Evolutionary conservation across 1,140 invertebrate species (phyloP).

Genomic region (Drosophila insularis): DNA sequence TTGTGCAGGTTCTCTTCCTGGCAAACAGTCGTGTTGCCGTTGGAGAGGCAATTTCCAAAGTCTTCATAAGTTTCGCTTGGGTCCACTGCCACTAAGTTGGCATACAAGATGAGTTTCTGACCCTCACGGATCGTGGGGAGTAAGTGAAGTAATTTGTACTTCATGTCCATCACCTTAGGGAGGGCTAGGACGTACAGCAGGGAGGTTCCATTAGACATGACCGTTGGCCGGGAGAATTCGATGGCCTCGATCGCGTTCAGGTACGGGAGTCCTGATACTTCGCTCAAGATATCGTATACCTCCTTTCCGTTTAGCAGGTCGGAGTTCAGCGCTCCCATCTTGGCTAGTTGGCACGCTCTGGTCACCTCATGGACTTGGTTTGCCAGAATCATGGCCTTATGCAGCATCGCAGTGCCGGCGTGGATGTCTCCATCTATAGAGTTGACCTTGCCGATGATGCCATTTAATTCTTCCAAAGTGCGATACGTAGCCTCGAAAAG

Average conservation of each 20-base stretch:
- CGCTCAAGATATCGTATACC: not conserved
- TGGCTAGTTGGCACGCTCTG: constrained; percentile 15
- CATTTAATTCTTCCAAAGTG: constrained; percentile 1
- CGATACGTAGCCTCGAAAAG: constrained; percentile 6
- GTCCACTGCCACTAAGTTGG: not conserved
- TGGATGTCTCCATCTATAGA: not conserved
- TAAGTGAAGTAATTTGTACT: not conserved
- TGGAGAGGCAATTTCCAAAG: no score
- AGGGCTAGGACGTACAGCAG: not conserved
- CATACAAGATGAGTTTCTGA: not conserved
- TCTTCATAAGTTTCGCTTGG: no score
- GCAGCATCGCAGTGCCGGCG: not conserved
- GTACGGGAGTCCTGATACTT: constrained; percentile 5
- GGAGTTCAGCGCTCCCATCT: not conserved
- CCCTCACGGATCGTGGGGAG: not conserved
- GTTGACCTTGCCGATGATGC: not conserved
- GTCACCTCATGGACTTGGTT: constrained; percentile 9
- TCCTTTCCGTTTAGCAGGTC: constrained; percentile 5
- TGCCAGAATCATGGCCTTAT: constrained; percentile 18
- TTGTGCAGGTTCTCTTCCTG: not conserved
- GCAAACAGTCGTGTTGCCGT: not conserved
- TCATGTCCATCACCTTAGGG: not conserved
- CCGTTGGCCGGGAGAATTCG: not conserved
- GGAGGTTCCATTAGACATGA: not conserved
- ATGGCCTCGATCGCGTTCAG: constrained; percentile 16